Evolutionary conservation across 1,140 invertebrate genomes (phyloP).

Genomic region (Ectropis grisescens): DNA sequence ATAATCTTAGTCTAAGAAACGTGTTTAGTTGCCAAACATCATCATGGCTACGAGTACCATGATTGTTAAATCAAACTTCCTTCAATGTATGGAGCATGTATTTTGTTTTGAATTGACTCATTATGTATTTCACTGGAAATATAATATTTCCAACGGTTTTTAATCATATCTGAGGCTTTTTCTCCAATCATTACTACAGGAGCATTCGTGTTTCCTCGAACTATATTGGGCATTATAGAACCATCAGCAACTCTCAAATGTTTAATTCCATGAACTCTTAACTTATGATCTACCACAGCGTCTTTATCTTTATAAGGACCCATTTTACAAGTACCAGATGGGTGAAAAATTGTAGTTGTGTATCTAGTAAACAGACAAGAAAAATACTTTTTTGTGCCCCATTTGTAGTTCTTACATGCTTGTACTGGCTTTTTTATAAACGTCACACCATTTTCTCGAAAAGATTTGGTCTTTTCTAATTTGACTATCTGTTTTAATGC

Average conservation of each 20-base stretch:
- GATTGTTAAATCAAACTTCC: too few species aligned
- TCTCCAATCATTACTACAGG: slow-evolving; percentile 80
- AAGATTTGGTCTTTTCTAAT: slow-evolving; percentile 69
- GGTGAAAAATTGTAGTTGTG: slow-evolving; percentile 82
- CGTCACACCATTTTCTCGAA: slow-evolving; percentile 68
- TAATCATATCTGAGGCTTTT: slow-evolving; percentile 77
- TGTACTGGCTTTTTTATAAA: slow-evolving; percentile 71
- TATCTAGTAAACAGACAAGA: slow-evolving; percentile 76
- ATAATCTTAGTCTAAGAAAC: too few species aligned
- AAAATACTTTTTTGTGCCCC: slow-evolving; percentile 77
- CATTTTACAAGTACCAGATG: slow-evolving; percentile 87
- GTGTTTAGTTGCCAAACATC: too few species aligned
- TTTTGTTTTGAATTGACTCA: too few species aligned
- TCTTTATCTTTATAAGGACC: slow-evolving; percentile 74
- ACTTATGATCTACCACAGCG: slow-evolving; percentile 77
- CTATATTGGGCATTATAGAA: slow-evolving; percentile 76
- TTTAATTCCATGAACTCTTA: slow-evolving; percentile 76
- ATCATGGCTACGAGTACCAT: too few species aligned
- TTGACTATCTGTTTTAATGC: slow-evolving; percentile 69
- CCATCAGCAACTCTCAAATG: slow-evolving; percentile 80
- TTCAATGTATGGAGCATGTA: too few species aligned
- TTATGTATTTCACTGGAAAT: too few species aligned
- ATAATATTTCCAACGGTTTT: slow-evolving; percentile 67
- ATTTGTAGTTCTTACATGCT: slow-evolving; percentile 72
- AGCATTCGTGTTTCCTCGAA: slow-evolving; percentile 76